Evolutionary conservation across 2,888 invertebrate species (phyloP), one percentile per base, ranked within the genome.

Genomic region (Pristionchus arcanus): DNA sequence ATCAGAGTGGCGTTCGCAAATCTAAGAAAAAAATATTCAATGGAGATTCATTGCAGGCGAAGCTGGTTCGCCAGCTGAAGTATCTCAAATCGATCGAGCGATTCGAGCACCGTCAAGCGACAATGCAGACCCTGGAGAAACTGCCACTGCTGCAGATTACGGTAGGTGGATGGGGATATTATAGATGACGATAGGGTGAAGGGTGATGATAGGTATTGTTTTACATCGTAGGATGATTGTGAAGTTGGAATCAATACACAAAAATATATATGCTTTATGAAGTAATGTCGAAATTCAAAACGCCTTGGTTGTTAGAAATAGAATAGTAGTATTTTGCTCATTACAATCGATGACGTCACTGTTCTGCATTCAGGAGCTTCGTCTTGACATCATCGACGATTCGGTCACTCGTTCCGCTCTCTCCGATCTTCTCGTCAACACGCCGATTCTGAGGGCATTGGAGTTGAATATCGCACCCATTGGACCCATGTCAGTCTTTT

Each of bases 31-130:
- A 5, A 68, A 68, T 5, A 15, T 25, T 31, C 31, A 68, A 15
- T 3, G 7, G 2, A 15, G 68, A 15, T 68, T 11, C 25, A 21
- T 68, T 87, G 49, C 71, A 87, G 87, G 34, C 31, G 3, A 55
- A 87, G 13, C 53, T 87, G 21, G 31, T 34, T 7, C n/a, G 31
- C 1, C 28, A 49, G 53, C 28, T 87, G 49, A 19, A 19, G 31
- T 16, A 21, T 31, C 71, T 87, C 16, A 16, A 25, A 16, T 16
- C 28, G 21, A 42, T 87, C 31, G 87, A 71, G 49, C 28, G 71
- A 71, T 87, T 87, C 71, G 87, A 87, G 31, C 53, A 59, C 21
- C 28, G 87, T 53, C 19, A 71, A n/a, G 87, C 87, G 49, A 87
- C 49, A 11, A n/a, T 74, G 31, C 53, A 28, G 5, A 74, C 87